A percentile compares a stretch with the other conserved stretches of the same genome.
These are phyloP conservation scores for Jaculus jaculus DNA, from an alignment of 2,113 vertebrate genomes.

Conservation along the genomic window DNA sequence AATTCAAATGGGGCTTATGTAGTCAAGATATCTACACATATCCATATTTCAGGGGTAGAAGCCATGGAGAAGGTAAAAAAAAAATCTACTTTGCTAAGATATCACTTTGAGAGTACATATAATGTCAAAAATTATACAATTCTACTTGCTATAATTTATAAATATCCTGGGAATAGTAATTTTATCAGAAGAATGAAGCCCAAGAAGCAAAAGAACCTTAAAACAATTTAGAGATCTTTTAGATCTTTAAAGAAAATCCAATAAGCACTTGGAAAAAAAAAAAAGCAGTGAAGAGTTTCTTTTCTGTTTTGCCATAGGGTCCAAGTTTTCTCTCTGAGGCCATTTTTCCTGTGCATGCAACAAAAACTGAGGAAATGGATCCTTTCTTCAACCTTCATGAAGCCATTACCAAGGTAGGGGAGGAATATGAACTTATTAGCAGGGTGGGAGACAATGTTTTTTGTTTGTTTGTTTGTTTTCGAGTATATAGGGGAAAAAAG, in stretches of 20 bases:
- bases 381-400: constrained; percentile 92
- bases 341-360: constrained; percentile 83
- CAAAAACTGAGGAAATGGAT: constrained; percentile 86
- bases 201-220: constrained; percentile 59
- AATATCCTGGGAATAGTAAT: constrained; percentile 53
- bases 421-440: not conserved
- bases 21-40: not conserved
- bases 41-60: not conserved
- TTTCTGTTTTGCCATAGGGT: constrained; percentile 83
- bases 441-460: not conserved
- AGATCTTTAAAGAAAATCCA: constrained; percentile 76
- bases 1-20: not conserved
- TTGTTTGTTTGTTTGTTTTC: not conserved
- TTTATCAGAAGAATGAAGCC: constrained; percentile 64
- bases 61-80: not conserved
- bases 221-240: constrained; percentile 71
- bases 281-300: constrained; percentile 73
- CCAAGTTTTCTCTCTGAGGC: constrained; percentile 91
- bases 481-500: not conserved
- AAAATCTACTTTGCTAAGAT: not conserved
- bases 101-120: not conserved
- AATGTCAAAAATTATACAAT: not conserved
- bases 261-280: constrained; percentile 60
- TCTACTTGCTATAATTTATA: not conserved
- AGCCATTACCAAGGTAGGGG: constrained; percentile 92